Evolutionary conservation across 2,113 vertebrate species (phyloP), one percentile per base, ranked within the genome.

Genomic region (Aegithalos caudatus): DNA sequence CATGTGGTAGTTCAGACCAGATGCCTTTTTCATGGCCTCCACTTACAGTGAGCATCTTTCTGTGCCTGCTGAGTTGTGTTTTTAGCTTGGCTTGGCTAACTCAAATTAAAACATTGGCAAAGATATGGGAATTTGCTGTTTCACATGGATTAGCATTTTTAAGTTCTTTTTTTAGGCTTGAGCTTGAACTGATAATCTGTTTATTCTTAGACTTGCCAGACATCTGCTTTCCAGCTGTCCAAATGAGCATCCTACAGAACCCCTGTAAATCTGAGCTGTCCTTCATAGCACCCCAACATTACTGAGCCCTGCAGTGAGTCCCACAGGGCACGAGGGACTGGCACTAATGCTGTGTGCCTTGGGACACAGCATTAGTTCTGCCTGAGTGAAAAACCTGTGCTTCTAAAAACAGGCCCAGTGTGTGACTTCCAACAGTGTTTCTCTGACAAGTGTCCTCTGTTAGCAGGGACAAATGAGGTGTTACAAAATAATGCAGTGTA

Each of bases 161-260:
- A 33, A 76, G 7, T 91, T 94, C 61, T 82, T 51, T 73, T 95
- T 91, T 72, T 87, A 79, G 87, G 47, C 33, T 78, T 84, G 60
- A 80, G 3, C 38, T 82, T 93, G 92, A 95, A 88, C 31, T 90
- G 71, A 40, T 88, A 77, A 90, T 91, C n/a, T 81, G 16, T 81
- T 78, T 82, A 57, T 88, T 90, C 57, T 86, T 86, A 48, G 57
- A 57, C 28, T 94, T 92, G 64, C 54, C 76, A 78, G 86, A 65
- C 76, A 94, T 83, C 83, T 95, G 80, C 77, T 50, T 92, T 96
- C 81, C 80, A 81, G 67, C 64, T 92, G 67, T 86, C 45, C 28
- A 45, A 23, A 53, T 27, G 60, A 77, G 42, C 42, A 45, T 73
- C 77, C 58, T 73, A 4, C 67, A 57, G 80, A 76, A 45, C 31